Evolutionary conservation across 2,797 vertebrate genomes (phyloP).

Genomic region (Pristis pectinata): DNA sequence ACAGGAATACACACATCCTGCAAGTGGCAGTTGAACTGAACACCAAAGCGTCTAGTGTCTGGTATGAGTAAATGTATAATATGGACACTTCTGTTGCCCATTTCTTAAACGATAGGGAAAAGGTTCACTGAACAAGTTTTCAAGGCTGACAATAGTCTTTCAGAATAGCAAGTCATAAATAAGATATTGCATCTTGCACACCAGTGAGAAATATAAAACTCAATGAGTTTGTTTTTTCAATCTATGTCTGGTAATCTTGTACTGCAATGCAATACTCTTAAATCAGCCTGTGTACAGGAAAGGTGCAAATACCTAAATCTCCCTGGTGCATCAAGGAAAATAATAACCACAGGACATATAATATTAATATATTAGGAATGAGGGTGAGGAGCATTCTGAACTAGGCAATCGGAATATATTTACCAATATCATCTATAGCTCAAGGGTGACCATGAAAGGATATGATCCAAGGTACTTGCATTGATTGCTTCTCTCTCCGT

Average conservation of each 20-base stretch:
- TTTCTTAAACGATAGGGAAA: not conserved
- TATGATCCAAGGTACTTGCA: no score
- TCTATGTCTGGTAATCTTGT: not conserved
- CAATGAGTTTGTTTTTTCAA: not conserved
- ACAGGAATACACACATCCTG: not conserved
- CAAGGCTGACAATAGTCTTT: not conserved
- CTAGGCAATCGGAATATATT: not conserved
- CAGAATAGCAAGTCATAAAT: slow-evolving; percentile 12
- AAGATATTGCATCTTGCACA: slow-evolving; percentile 25
- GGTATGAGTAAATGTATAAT: not conserved
- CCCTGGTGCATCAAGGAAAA: not conserved
- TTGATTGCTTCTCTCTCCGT: no score
- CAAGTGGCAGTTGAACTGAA: not conserved
- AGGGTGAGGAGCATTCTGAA: not conserved
- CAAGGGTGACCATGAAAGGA: no score
- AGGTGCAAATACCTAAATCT: not conserved
- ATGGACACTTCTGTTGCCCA: not conserved
- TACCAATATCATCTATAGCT: not conserved
- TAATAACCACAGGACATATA: not conserved
- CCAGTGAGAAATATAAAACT: slow-evolving; percentile 4
- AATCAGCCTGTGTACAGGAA: not conserved
- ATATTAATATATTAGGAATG: not conserved
- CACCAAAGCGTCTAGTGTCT: not conserved
- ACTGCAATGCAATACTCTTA: not conserved
- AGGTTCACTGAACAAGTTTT: not conserved